phyloP scores from a whole-genome alignment of 2,888 invertebrate species.

The Ypsolopha scabrella region DNA sequence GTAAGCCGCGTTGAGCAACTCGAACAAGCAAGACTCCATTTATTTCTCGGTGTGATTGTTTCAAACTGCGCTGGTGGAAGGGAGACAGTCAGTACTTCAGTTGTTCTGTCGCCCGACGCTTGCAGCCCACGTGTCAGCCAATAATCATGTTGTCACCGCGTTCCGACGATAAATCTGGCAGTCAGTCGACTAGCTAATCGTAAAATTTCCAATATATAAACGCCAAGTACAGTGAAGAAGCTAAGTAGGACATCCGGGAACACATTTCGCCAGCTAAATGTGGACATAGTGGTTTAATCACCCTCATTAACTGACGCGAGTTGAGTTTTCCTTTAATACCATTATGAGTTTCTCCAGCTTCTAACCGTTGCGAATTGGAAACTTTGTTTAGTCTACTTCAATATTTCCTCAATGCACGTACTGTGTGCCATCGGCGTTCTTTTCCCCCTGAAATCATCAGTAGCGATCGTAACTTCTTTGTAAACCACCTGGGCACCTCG shows the following conservation, averaged over 20 bases:
- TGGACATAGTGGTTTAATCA: not conserved
- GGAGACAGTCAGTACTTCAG: constrained; percentile 17
- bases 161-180: constrained; percentile 25
- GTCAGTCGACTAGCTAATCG: constrained; percentile 23
- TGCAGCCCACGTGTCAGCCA: constrained; percentile 31
- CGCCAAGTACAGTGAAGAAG: constrained; percentile 4
- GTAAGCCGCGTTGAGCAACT: constrained; percentile 2
- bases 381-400: too few relatives aligned
- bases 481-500: not conserved
- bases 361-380: too few relatives aligned
- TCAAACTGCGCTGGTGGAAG: constrained; percentile 21
- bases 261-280: not conserved
- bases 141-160: constrained; percentile 36
- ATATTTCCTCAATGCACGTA: too few relatives aligned
- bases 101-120: constrained; percentile 11
- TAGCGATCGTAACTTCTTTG: not conserved
- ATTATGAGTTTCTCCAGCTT: too few relatives aligned
- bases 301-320: not conserved
- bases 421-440: too few relatives aligned
- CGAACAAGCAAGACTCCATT: not conserved
- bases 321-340: too few relatives aligned
- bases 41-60: constrained; percentile 16
- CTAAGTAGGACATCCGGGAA: not conserved
- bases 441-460: too few relatives aligned
- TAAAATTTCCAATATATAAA: constrained; percentile 20